Conservation (phyloP, 1,140 invertebrate genomes). For the Propsilocerus akamusi region DNA sequence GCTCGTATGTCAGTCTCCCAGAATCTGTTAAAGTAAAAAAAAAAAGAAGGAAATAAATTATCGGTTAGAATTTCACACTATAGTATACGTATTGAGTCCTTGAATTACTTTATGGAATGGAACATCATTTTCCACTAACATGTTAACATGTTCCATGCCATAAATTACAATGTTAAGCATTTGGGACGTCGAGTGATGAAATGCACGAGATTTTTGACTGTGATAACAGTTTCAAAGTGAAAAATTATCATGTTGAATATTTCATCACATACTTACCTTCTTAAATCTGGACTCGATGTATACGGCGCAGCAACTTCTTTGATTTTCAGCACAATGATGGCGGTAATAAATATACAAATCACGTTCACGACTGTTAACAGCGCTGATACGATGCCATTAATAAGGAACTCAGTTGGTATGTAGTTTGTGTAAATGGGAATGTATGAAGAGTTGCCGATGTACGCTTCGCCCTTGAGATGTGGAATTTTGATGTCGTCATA, state of each 20-base stretch:
- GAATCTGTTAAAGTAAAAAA: conserved; percentile 23
- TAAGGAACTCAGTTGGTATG: conserved; percentile 51
- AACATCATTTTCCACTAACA: too few species aligned
- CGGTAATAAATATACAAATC: conserved; percentile 65
- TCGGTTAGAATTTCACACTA: too few species aligned
- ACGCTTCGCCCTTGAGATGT: conserved; percentile 44
- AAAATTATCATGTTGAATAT: conserved; percentile 1
- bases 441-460: conserved; percentile 38
- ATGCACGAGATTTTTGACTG: background rate
- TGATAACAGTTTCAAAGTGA: too few species aligned
- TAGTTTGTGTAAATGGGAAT: conserved; percentile 46
- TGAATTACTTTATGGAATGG: too few species aligned
- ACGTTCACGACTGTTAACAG: conserved; percentile 68
- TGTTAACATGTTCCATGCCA: too few species aligned
- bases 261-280: conserved; percentile 28
- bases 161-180: too few species aligned
- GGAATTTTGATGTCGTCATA: conserved; percentile 45
- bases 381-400: conserved; percentile 61
- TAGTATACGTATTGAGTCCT: too few species aligned
- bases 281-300: conserved; percentile 48
- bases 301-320: conserved; percentile 73
- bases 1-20: conserved; percentile 64
- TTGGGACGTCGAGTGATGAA: too few species aligned
- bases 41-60: too few species aligned
- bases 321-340: conserved; percentile 64